These are phyloP conservation scores for Cheilosia impressa DNA, from an alignment of 2,888 invertebrate genomes.

Conservation along the genomic window DNA sequence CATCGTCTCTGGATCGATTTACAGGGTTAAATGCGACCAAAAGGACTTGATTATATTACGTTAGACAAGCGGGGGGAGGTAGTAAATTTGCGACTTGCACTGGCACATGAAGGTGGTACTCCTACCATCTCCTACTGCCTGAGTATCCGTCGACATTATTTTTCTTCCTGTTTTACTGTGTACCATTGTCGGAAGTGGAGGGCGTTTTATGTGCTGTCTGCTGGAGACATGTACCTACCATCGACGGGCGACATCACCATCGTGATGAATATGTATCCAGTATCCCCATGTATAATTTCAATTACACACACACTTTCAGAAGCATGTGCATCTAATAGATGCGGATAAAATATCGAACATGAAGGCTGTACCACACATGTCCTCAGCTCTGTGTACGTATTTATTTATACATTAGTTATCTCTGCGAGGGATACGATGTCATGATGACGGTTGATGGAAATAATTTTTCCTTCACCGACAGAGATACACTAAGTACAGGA, in stretches of 20 bases:
- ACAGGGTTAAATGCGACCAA: conserved; percentile 46
- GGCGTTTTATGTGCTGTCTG: conserved; percentile 3
- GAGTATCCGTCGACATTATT: conserved; percentile 4
- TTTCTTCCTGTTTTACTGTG: conserved; percentile 10
- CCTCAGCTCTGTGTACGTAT: conserved; percentile 28
- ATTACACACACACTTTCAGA: background rate
- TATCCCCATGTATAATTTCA: conserved; percentile 47
- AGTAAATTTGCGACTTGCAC: conserved; percentile 18
- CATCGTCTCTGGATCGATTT: conserved; percentile 47
- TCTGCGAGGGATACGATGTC: conserved; percentile 27
- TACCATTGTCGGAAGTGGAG: conserved; percentile 11
- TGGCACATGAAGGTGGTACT: background rate
- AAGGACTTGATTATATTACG: conserved; percentile 58
- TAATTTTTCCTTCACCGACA: conserved; percentile 34
- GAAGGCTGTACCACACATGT: conserved; percentile 10
- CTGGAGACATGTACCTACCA: background rate
- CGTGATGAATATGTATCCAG: conserved; percentile 40
- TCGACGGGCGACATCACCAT: conserved; percentile 1
- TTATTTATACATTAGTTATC: conserved; percentile 61
- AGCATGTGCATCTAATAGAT: conserved; percentile 14
- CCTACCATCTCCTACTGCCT: background rate
- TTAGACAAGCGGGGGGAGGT: background rate
- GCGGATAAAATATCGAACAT: conserved; percentile 21
- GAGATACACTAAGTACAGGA: background rate
- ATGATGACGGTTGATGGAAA: conserved; percentile 54